Evolutionary conservation across 2,888 invertebrate genomes (phyloP).

Genomic region (Agelastica alni): DNA sequence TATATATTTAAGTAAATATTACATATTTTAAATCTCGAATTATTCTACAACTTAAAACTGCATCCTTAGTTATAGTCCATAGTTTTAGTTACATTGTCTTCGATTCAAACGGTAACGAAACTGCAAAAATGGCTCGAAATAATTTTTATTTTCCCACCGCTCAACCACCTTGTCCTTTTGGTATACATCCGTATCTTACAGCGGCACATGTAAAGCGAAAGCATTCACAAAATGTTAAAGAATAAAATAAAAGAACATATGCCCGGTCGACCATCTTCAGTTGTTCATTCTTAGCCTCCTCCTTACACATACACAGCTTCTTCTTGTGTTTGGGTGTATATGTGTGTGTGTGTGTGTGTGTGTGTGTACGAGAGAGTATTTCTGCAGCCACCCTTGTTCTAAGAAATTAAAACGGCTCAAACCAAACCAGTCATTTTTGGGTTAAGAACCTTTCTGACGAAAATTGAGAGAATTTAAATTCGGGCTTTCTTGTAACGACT

Average conservation of each 20-base stretch:
- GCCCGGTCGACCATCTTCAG: slow-evolving; percentile 14
- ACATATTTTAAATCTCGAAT: too few species aligned
- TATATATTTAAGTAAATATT: too few species aligned
- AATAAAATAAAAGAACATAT: slow-evolving; percentile 24
- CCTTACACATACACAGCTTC: slow-evolving; percentile 1
- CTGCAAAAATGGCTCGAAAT: not conserved
- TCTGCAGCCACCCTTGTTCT: slow-evolving; percentile 26
- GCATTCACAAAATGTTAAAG: slow-evolving; percentile 28
- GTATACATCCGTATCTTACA: not conserved
- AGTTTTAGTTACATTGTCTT: too few species aligned
- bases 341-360: slow-evolving; percentile 31
- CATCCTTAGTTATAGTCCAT: too few species aligned
- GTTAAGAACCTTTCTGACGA: slow-evolving; percentile 32
- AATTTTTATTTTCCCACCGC: not conserved
- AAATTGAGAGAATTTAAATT: slow-evolving; percentile 33
- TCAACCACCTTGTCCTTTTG: not conserved
- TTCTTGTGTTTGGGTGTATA: too few species aligned
- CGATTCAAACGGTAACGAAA: too few species aligned
- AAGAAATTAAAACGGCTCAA: slow-evolving; percentile 36
- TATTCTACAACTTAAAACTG: too few species aligned
- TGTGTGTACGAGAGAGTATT: not conserved
- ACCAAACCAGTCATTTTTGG: slow-evolving; percentile 34
- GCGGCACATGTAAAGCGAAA: slow-evolving; percentile 12
- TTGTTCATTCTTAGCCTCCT: slow-evolving; percentile 10
- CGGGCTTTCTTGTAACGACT: slow-evolving; percentile 19